Base-by-base conservation (phyloP, 2,113 vertebrate species). In the Tapirus terrestris region DNA sequence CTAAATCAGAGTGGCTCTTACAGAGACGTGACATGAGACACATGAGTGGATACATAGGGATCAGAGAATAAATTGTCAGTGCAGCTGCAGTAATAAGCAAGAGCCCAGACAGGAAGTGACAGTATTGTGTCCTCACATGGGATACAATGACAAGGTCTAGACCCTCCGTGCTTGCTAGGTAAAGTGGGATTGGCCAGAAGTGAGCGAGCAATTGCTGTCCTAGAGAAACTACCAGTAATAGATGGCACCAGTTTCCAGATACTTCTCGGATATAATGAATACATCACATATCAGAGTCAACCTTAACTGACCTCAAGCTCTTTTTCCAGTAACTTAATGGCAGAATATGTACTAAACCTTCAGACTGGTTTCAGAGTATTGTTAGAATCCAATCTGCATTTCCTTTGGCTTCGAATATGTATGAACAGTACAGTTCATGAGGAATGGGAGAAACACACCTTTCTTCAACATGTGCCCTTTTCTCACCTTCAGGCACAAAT, bases 401-500 rank as follows among this genome's bases (percentile, higher is more conserved):
- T 80, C 61, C 29, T 25, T 39, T 33, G 23, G 25, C 61, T 51
- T 89, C 36, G 39, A 17, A 25, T 3, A 63, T 20, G 12, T 53
- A 6, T 25, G 58, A 14, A 18, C 48, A 70, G 33, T 29, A 4
- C 11, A 58, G 33, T 23, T 4, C 12, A 31, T 5, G 18, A 68
- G 65, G 6, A 67, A 58, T 39, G 31, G 12, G 48, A 48, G 48
- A 11, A 48, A 48, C 25, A 27, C 3, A 6, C 10, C 79, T 85
- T 48, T 89, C 20, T 36, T 68, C 8, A 12, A 2, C 7, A 8
- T 61, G 25, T 51, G 23, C 8, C 45, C 51, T 84, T 60, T 68
- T 72, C 2, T 98, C 70, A 99, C 99, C 99, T 97, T 95, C 97
- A 72, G 99, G 99, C 51, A 99, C 95, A 0, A 98, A 17, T 12